phyloP scores from a whole-genome alignment of 2,888 invertebrate species.

The Nemurella pictetii region DNA sequence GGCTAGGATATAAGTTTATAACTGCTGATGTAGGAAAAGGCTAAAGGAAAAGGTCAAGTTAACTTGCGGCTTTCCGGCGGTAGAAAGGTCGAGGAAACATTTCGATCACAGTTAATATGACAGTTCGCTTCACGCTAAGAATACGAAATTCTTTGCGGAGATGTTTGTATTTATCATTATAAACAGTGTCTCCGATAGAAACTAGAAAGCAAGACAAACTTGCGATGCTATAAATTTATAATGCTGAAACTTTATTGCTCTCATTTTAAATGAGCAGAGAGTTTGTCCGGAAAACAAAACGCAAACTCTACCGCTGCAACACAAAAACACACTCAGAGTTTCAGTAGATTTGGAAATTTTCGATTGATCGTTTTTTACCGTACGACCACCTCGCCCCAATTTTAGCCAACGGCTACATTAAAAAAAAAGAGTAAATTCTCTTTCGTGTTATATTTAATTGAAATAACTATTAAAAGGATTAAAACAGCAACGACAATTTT shows the following conservation, averaged over 20 bases:
- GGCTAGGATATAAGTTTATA: conserved; percentile 12
- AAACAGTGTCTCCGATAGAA: background rate
- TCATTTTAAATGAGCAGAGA: background rate
- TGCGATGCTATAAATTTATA: background rate
- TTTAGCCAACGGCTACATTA: background rate
- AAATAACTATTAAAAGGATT: background rate
- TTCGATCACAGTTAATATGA: conserved; percentile 27
- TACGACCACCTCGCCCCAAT: background rate
- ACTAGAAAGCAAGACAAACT: background rate
- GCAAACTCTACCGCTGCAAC: background rate
- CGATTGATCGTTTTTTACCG: background rate
- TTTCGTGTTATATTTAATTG: background rate
- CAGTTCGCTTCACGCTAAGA: conserved; percentile 7
- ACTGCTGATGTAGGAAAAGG: conserved; percentile 27
- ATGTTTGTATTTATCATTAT: conserved; percentile 3
- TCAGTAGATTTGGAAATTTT: background rate
- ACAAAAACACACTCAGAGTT: background rate
- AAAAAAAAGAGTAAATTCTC: background rate
- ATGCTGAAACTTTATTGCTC: background rate
- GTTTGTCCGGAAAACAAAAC: background rate
- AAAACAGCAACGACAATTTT: background rate
- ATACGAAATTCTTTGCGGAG: conserved; percentile 6
- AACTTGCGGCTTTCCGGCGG: background rate
- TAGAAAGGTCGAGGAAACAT: conserved; percentile 14
- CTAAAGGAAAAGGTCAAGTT: conserved; percentile 20